Conservation (phyloP, 2,797 vertebrate genomes). For the Ptychadena robeensis region DNA sequence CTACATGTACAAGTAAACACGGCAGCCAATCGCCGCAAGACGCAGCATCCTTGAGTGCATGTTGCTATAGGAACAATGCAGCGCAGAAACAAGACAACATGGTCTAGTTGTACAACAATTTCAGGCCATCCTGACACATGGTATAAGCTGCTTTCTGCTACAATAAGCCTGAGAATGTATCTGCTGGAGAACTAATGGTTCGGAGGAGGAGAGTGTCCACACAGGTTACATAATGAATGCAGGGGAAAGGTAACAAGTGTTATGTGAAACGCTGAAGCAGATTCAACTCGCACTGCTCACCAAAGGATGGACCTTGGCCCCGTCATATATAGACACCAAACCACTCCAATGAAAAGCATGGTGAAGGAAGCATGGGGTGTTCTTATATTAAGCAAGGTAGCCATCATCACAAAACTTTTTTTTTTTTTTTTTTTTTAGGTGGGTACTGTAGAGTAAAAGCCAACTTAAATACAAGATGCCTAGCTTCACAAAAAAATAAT, state of each 20-base stretch:
- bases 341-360: too few relatives aligned
- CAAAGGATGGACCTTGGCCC: too few relatives aligned
- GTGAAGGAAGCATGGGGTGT: too few relatives aligned
- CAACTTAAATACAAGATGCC: too few relatives aligned
- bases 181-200: neutral
- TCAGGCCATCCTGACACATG: conserved; percentile 8
- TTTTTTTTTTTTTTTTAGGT: too few relatives aligned
- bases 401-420: too few relatives aligned
- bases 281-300: too few relatives aligned
- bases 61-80: conserved; percentile 51
- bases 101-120: conserved; percentile 2
- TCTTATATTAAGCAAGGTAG: too few relatives aligned
- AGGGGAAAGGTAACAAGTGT: neutral
- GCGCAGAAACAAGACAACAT: neutral
- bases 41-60: conserved; percentile 8
- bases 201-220: too few relatives aligned
- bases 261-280: neutral
- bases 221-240: neutral
- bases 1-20: neutral
- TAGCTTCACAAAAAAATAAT: too few relatives aligned
- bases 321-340: too few relatives aligned
- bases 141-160: neutral
- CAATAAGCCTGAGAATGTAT: neutral
- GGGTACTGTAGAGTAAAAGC: too few relatives aligned
- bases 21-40: neutral